Evolutionary conservation across 1,140 invertebrate genomes (phyloP), one percentile per base, ranked within the genome.

Genomic region (Brachionus asplanchnoidis): DNA sequence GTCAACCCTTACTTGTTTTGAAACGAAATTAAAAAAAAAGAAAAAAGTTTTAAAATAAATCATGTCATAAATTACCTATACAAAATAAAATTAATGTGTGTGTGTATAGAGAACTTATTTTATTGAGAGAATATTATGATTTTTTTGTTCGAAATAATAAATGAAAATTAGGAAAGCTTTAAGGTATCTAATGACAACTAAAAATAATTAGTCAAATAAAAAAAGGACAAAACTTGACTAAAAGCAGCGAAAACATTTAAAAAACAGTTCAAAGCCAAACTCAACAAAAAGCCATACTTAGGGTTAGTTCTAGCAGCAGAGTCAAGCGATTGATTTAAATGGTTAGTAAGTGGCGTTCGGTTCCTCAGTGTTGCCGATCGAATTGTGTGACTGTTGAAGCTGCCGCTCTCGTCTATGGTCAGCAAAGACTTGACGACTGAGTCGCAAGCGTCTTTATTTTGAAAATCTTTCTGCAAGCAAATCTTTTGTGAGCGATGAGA

Each of bases 241-340:
- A 60, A 11, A 26, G n/a, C 20, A 8, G 5, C 20, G 2, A 60
- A 60, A 11, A 60, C 28, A n/a, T 68, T 68, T 14, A 44, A 40
- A 70, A 73, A 73, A 73, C 14, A 73, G 68, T 11, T 44, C 42
- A 20, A n/a, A 42, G 17, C 12, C 14, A 73, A 73, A 17, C 6
- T 73, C 6, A 28, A 68, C 32, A 36, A 68, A 68, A 32, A 32
- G 11, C 0, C 32, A 20, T 73, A 73, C 68, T 73, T 73, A 3
- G n/a, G 8, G 32, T 73, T 73, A 42, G 68, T 42, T 73, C n/a
- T 73, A 40, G 23, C 40, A 73, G 68, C 68, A 42, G 68, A 73
- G n/a, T 73, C 68, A 17, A 73, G 40, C 68, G 68, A 73, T 42
- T 73, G 68, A 73, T 73, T 73, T 17, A 73, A 73, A 23, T 73